Conservation (phyloP, 2,888 invertebrate genomes). For the Xylophagus ater region DNA sequence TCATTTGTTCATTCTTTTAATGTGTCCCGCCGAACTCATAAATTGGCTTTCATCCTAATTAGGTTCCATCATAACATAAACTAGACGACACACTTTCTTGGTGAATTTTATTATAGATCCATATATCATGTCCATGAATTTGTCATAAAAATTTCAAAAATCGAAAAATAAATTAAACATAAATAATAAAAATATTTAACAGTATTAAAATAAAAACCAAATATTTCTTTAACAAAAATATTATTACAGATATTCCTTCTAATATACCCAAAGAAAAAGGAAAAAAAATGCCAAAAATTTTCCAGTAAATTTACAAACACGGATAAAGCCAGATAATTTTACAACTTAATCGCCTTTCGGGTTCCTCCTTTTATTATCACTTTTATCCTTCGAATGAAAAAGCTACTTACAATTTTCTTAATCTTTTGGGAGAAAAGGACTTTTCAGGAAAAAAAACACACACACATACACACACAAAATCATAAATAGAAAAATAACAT, state of each 20-base stretch:
- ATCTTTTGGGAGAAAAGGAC: not conserved
- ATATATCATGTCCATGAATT: not conserved
- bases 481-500: not conserved
- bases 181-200: no score
- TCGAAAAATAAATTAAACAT: no score
- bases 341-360: slow-evolving; percentile 1
- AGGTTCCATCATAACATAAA: no score
- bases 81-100: no score
- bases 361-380: not conserved
- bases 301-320: slow-evolving; percentile 2
- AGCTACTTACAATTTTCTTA: not conserved
- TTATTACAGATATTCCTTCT: not conserved
- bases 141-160: no score
- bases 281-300: not conserved
- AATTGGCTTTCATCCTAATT: no score
- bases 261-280: not conserved
- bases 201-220: no score
- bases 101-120: not conserved
- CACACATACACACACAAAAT: no score
- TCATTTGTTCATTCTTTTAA: no score
- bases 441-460: no score
- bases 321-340: slow-evolving; percentile 2
- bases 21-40: no score
- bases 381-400: not conserved
- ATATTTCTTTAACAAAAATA: not conserved